Conservation (phyloP, 2,797 vertebrate genomes). For the Argya squamiceps region DNA sequence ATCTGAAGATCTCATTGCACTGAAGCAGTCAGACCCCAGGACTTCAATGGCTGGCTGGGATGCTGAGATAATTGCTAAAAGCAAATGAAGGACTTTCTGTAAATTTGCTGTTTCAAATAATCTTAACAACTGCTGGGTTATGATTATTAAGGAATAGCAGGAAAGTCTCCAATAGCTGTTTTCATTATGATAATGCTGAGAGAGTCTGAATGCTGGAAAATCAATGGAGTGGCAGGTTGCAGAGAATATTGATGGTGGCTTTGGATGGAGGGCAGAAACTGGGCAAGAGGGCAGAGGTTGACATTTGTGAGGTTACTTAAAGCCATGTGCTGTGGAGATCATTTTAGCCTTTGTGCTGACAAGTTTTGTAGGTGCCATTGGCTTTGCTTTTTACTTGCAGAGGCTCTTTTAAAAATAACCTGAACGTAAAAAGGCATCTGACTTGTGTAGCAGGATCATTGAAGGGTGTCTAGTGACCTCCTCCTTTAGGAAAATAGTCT, state of each 20-base stretch:
- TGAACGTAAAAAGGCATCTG: background rate
- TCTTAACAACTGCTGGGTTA: background rate
- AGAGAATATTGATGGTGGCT: background rate
- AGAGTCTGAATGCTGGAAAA: background rate
- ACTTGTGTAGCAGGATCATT: background rate
- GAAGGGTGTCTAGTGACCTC: background rate
- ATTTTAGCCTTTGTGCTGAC: background rate
- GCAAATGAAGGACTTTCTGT: background rate
- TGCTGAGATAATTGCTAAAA: background rate
- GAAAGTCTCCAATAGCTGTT: background rate
- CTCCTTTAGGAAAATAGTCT: background rate
- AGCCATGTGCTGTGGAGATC: background rate
- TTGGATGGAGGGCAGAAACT: background rate
- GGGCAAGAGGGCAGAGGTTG: background rate
- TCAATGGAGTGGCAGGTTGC: background rate
- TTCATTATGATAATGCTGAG: background rate
- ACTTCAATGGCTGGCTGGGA: background rate
- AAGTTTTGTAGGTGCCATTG: background rate
- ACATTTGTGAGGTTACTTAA: background rate
- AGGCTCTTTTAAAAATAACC: background rate
- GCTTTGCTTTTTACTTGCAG: background rate
- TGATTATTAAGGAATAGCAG: background rate
- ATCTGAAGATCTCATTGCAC: background rate
- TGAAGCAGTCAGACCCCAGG: conserved; percentile 13
- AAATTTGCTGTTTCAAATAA: background rate